phyloP scores from a whole-genome alignment of 2,888 invertebrate genomes.

The Eristalis intricaria region DNA sequence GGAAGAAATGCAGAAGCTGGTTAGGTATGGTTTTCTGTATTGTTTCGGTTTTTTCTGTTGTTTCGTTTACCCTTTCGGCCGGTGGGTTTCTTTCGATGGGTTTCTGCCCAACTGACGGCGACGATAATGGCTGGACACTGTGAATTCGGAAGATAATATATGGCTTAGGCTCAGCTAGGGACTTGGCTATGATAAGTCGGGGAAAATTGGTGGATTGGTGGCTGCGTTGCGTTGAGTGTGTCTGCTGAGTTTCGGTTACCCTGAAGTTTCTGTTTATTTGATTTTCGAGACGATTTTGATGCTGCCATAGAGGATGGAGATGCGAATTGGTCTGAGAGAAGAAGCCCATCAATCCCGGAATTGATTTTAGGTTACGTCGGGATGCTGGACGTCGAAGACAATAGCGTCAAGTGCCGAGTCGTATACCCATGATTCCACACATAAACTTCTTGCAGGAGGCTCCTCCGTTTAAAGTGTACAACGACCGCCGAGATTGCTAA shows the following conservation, averaged over 20 bases:
- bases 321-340: too few species aligned
- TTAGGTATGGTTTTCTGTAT: neutral
- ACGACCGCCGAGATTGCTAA: too few species aligned
- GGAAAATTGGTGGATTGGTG: slow-evolving; percentile 2
- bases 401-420: too few species aligned
- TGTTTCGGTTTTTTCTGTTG: neutral
- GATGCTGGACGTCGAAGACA: too few species aligned
- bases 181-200: neutral
- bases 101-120: slow-evolving; percentile 22
- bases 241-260: slow-evolving; percentile 20
- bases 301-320: neutral
- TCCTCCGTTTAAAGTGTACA: too few species aligned
- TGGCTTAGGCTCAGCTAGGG: slow-evolving; percentile 3
- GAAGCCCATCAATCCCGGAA: too few species aligned
- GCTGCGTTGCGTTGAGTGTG: slow-evolving; percentile 10
- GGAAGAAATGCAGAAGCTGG: slow-evolving; percentile 34
- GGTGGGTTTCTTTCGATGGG: neutral
- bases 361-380: too few species aligned
- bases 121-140: neutral
- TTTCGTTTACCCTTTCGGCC: neutral
- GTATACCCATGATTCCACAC: too few species aligned
- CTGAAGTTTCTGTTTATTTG: slow-evolving; percentile 1
- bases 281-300: neutral
- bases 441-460: too few species aligned
- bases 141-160: neutral